Conservation (phyloP, 2,797 vertebrate genomes). For the Podargus strigoides region DNA sequence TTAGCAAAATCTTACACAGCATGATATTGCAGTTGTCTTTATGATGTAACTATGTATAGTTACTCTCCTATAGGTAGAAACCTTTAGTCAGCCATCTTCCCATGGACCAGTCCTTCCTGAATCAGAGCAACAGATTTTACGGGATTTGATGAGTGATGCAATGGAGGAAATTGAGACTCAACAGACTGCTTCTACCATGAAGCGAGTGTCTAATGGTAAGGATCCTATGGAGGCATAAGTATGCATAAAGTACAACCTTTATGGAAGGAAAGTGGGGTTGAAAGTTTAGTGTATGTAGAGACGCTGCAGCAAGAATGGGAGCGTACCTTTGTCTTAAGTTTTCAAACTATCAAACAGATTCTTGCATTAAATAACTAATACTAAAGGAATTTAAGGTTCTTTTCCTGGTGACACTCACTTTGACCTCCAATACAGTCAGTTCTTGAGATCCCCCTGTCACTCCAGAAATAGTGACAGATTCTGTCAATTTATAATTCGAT, state of each 20-base stretch:
- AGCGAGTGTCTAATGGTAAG: slow-evolving; percentile 83
- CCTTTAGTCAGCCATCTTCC: slow-evolving; percentile 71
- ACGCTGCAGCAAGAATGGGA: neutral
- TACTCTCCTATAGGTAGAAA: slow-evolving; percentile 76
- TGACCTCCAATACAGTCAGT: too few species aligned
- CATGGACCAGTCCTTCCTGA: slow-evolving; percentile 85
- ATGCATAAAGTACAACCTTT: neutral
- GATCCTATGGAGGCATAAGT: neutral
- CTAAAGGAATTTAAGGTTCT: neutral
- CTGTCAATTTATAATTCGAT: too few species aligned
- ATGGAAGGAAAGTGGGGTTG: neutral
- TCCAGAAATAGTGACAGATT: too few species aligned
- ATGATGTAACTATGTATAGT: neutral
- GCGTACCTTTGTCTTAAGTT: neutral
- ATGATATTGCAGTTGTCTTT: neutral
- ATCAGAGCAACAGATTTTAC: slow-evolving; percentile 91
- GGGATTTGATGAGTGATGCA: slow-evolving; percentile 97
- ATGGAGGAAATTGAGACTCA: slow-evolving; percentile 92
- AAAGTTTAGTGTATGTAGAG: neutral
- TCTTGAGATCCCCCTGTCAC: too few species aligned
- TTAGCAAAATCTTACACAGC: neutral
- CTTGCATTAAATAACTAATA: neutral
- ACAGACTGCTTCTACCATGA: slow-evolving; percentile 57
- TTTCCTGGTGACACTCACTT: too few species aligned
- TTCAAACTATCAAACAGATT: neutral